Conservation (phyloP, 2,888 invertebrate genomes). For the Microctonus brassicae region DNA sequence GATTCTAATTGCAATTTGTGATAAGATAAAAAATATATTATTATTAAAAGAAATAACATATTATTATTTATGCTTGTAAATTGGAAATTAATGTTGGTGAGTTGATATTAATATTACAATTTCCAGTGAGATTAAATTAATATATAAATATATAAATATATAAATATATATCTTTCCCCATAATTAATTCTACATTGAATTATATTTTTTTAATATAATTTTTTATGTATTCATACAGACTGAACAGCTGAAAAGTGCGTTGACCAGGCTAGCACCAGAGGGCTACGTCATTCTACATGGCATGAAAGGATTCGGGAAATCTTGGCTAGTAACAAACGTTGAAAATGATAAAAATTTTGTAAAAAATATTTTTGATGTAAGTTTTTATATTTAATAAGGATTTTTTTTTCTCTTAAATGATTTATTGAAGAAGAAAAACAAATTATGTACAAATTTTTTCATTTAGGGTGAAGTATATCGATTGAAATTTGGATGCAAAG, state of each 20-base stretch:
- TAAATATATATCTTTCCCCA: constrained; percentile 22
- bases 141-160: constrained; percentile 32
- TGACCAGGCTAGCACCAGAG: constrained; percentile 71
- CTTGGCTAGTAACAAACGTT: constrained; percentile 76
- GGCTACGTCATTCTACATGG: constrained; percentile 78
- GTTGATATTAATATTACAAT: background rate
- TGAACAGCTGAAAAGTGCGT: constrained; percentile 69
- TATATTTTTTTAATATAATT: background rate
- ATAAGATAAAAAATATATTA: background rate
- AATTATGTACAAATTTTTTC: constrained; percentile 16
- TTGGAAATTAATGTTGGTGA: background rate
- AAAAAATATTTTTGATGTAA: constrained; percentile 71
- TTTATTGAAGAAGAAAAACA: background rate
- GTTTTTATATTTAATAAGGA: constrained; percentile 34
- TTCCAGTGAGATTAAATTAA: constrained; percentile 18
- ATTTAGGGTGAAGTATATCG: constrained; percentile 70
- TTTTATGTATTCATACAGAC: constrained; percentile 66
- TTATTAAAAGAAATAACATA: background rate
- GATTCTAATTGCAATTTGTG: background rate
- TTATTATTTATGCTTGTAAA: background rate
- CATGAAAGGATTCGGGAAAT: constrained; percentile 84
- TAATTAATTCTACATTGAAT: background rate
- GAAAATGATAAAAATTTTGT: constrained; percentile 70
- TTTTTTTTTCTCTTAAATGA: too few relatives aligned
- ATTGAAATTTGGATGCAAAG: constrained; percentile 69